A percentile compares a stretch with the other conserved stretches of the same genome.
phyloP scores from a whole-genome alignment of 2,113 vertebrate genomes.

The Charina bottae region DNA sequence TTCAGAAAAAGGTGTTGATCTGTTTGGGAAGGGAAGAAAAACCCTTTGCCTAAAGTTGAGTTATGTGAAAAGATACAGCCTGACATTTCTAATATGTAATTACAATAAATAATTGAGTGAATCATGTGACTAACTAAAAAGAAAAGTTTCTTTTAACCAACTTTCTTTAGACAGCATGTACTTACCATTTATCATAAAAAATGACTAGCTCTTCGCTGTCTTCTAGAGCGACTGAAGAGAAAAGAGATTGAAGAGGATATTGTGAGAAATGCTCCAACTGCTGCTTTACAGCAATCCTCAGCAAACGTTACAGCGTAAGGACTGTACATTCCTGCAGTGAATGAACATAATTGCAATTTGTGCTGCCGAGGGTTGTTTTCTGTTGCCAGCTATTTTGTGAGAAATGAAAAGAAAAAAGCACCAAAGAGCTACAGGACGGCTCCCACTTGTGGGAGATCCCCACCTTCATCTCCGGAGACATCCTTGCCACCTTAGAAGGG shows the following conservation, averaged over 20 bases:
- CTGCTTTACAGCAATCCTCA: not conserved
- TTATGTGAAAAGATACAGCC: not conserved
- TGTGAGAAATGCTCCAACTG: not conserved
- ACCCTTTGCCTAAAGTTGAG: not conserved
- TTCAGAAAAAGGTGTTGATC: not conserved
- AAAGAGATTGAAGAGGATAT: not conserved
- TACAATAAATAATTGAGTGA: not conserved
- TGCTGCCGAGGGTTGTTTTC: not conserved
- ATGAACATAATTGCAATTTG: slow-evolving; percentile 1
- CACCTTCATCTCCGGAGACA: not conserved
- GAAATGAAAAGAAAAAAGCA: not conserved
- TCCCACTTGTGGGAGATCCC: not conserved
- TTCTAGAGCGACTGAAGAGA: not conserved
- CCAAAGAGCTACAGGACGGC: too few relatives aligned
- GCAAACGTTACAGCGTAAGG: not conserved
- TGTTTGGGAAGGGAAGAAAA: not conserved
- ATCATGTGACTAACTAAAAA: not conserved
- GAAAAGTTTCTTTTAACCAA: not conserved
- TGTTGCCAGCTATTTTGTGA: not conserved
- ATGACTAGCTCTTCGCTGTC: not conserved
- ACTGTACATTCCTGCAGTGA: not conserved
- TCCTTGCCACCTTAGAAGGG: too few relatives aligned
- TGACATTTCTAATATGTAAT: not conserved
- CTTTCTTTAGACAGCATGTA: not conserved
- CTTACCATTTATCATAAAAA: not conserved